Base-by-base conservation (phyloP, 2,888 invertebrate genomes). In the Tribolium freemani region DNA sequence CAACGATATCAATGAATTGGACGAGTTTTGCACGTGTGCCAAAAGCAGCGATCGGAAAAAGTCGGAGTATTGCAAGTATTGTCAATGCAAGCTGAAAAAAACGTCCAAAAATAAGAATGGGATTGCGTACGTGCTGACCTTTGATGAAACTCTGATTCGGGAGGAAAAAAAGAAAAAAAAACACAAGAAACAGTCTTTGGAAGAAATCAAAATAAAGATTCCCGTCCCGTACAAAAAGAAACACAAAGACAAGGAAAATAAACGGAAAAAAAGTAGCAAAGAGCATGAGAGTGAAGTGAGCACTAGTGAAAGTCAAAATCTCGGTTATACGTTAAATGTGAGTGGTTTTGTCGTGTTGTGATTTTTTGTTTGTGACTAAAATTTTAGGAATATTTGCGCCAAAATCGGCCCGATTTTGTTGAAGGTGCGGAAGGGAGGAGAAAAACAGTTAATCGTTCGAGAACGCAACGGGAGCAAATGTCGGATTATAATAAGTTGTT, bases 371-470 rank as follows among this genome's bases (percentile, higher is more conserved):
- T 58, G 9, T 50, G 31, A 84, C 8, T 38, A 38, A 8, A 6
- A 87, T 67, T 73, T 26, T 87, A 93, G 88, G 93, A 94, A 70
- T 92, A 93, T 82, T 89, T 95, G 79, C 88, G 89, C 76, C 88
- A 85, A 74, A 93, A 93, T 78, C 90, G 92, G 31, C 95, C 95
- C 0, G 90, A 91, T 72, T 95, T 94, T 84, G 88, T 93, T 30
- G 85, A 87, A 53, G 87, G 88, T 56, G 90, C 91, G 0, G 89
- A 90, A 78, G 85, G 86, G 61, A 86, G 91, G 71, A 84, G 89
- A 67, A 74, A 76, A 38, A 64, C 76, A 8, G 73, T 84, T 5
- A 63, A 75, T 8, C 75, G 75, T 56, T 75, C 80, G 3, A 75
- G 69, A 57, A 71, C 58, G 21, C 74, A 78, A 53, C 75, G 83